phyloP scores from a whole-genome alignment of 2,888 invertebrate species.

The Cataglyphis altisquamis region DNA sequence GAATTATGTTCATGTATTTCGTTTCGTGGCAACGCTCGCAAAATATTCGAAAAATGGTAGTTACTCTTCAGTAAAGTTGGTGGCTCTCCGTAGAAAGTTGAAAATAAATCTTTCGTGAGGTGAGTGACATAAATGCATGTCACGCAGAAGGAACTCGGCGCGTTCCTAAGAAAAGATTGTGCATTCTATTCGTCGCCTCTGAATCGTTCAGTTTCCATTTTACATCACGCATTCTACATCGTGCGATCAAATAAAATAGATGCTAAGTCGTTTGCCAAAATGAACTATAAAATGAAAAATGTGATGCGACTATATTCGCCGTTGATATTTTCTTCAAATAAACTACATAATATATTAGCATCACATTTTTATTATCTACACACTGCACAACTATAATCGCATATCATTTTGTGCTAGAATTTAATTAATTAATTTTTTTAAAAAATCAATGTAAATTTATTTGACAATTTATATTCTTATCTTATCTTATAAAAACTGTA shows the following conservation, averaged over 20 bases:
- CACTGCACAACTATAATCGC: neutral
- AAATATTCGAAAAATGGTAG: constrained; percentile 34
- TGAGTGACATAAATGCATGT: constrained; percentile 60
- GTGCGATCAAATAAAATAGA: constrained; percentile 29
- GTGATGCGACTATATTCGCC: neutral
- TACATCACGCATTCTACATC: constrained; percentile 32
- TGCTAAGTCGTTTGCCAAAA: constrained; percentile 23
- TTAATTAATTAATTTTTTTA: neutral
- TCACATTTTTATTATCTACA: neutral
- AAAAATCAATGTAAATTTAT: neutral
- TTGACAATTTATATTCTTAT: neutral
- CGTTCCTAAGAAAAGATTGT: constrained; percentile 51
- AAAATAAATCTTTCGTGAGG: constrained; percentile 52
- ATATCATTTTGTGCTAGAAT: neutral
- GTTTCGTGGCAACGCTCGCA: neutral
- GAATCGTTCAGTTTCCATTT: constrained; percentile 52
- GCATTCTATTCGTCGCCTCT: constrained; percentile 41
- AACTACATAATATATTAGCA: neutral
- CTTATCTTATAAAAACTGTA: neutral
- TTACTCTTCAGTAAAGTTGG: constrained; percentile 34
- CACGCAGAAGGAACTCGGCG: constrained; percentile 42
- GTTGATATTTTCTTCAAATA: neutral
- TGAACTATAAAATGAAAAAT: constrained; percentile 9
- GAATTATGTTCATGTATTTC: constrained; percentile 13
- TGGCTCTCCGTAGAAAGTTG: constrained; percentile 30